Evolutionary conservation across 1,140 invertebrate genomes (phyloP).

Genomic region (Scylla paramamosain): DNA sequence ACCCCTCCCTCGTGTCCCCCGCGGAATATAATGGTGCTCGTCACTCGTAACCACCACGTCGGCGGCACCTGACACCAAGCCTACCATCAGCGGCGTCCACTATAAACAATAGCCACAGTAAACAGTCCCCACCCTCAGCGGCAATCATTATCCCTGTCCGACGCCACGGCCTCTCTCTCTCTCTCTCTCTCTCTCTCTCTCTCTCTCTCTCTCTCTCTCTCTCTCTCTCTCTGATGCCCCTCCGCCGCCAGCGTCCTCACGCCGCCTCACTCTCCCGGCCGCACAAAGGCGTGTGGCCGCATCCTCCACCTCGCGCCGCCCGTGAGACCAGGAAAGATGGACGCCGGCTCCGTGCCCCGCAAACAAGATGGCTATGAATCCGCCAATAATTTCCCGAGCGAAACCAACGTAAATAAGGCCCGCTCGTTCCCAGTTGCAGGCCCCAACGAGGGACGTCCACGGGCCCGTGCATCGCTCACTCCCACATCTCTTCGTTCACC

Average conservation of each 20-base stretch:
- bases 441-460: constrained; percentile 69
- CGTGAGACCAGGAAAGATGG: constrained; percentile 57
- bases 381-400: constrained; percentile 73
- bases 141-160: constrained; percentile 49
- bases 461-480: constrained; percentile 43
- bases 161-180: constrained; percentile 6
- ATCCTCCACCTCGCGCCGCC: constrained; percentile 13
- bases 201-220: constrained; percentile 35
- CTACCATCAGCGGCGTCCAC: constrained; percentile 43
- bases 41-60: constrained; percentile 6
- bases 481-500: constrained; percentile 64
- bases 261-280: constrained; percentile 27
- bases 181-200: neutral
- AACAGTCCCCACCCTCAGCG: constrained; percentile 4
- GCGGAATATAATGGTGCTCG: constrained; percentile 36
- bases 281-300: constrained; percentile 25
- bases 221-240: too few species aligned
- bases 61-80: constrained; percentile 28
- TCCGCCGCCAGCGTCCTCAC: neutral
- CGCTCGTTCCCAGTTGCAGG: constrained; percentile 72
- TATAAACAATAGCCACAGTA: constrained; percentile 41
- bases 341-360: constrained; percentile 69
- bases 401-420: constrained; percentile 75
- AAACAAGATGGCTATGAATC: constrained; percentile 74
- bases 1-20: neutral